A percentile compares a stretch with the other conserved stretches of the same genome.
phyloP scores from a whole-genome alignment of 1,140 invertebrate species.

The Danaus melanippus region DNA sequence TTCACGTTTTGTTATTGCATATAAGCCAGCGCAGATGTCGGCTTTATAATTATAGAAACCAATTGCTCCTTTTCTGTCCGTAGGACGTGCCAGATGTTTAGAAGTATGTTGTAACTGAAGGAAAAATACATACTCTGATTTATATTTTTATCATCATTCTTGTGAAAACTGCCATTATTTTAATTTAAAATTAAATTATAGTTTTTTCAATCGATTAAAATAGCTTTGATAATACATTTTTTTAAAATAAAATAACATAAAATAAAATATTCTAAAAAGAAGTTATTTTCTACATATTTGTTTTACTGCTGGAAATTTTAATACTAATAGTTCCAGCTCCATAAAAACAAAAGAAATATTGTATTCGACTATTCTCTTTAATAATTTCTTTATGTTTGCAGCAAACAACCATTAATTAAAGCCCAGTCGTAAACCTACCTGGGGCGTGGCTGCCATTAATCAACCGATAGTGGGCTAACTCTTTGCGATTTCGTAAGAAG shows the following conservation, averaged over 20 bases:
- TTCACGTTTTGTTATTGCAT: conserved; percentile 29
- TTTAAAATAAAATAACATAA: too few relatives aligned
- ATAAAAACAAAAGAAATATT: conserved; percentile 3
- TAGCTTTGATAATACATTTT: too few relatives aligned
- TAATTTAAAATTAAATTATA: too few relatives aligned
- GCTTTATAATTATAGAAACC: conserved; percentile 35
- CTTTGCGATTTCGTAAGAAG: conserved; percentile 16
- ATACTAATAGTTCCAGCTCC: too few relatives aligned
- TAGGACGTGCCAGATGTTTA: conserved; percentile 29
- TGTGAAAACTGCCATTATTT: too few relatives aligned
- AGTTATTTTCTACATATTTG: too few relatives aligned
- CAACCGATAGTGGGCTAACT: conserved; percentile 22
- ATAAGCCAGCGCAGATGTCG: conserved; percentile 33
- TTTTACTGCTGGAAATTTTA: too few relatives aligned
- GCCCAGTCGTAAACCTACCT: conserved; percentile 15
- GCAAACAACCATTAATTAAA: conserved; percentile 27
- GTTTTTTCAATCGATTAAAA: too few relatives aligned
- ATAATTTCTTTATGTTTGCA: conserved; percentile 22
- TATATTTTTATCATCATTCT: too few relatives aligned
- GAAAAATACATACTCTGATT: too few relatives aligned
- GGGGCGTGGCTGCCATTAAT: conserved; percentile 25
- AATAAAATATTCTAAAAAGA: too few relatives aligned
- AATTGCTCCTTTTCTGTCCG: conserved; percentile 28
- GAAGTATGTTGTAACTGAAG: conserved; percentile 18
- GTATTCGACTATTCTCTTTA: conserved; percentile 1